Percentiles rank a stretch among this genome's conserved stretches.
phyloP scores from a whole-genome alignment of 2,113 vertebrate genomes.

The Redunca redunca region DNA sequence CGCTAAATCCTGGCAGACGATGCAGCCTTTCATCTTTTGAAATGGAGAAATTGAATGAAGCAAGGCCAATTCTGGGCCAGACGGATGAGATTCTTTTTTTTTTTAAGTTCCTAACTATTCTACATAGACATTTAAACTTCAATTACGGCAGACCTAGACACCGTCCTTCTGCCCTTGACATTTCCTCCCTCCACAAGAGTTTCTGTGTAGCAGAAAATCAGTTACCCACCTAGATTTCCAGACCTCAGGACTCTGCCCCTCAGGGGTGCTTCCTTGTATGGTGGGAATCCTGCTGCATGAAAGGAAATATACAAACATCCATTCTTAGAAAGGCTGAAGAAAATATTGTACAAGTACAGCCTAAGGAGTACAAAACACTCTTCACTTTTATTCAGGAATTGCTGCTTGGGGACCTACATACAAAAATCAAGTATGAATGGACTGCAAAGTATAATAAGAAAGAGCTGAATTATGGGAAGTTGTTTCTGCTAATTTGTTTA shows the following conservation, averaged over 20 bases:
- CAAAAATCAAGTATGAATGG: background rate
- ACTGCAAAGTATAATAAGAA: background rate
- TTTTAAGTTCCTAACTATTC: conserved; percentile 32
- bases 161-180: conserved; percentile 11
- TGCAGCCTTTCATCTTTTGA: conserved; percentile 38
- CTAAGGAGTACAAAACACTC: background rate
- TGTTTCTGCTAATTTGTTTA: background rate
- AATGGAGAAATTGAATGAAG: conserved; percentile 43
- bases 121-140: conserved; percentile 44
- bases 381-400: background rate
- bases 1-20: background rate
- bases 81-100: background rate
- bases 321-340: background rate
- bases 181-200: background rate
- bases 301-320: background rate
- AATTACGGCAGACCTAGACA: conserved; percentile 29
- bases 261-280: background rate
- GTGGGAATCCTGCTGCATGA: background rate
- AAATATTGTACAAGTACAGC: background rate
- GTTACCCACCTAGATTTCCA: background rate
- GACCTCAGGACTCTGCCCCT: background rate
- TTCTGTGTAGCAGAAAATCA: background rate
- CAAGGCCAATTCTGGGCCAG: conserved; percentile 31
- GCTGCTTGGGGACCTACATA: background rate
- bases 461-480: background rate